Base-by-base conservation (phyloP, 2,113 vertebrate species). In the Hypomesus transpacificus region DNA sequence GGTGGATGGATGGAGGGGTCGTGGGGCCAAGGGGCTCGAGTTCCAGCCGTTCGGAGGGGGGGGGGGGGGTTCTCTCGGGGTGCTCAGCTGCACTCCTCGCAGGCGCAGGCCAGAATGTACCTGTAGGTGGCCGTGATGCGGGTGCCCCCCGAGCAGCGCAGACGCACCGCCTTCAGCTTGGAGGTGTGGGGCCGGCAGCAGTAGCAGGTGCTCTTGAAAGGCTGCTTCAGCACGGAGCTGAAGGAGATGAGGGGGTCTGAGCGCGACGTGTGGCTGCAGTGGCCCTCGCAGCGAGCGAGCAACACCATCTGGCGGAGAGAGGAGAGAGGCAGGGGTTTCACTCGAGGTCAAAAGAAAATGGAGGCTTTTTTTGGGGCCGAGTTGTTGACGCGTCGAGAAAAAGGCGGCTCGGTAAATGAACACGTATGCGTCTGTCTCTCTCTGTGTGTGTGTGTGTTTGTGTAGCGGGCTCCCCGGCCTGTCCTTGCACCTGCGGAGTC, bases 91-190 rank as follows among this genome's bases (percentile, higher is more conserved):
- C 97, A 98, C 83, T 97, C 95, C 86, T 97, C 95, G 0, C 96
- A 99, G 89, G 93, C 93, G 91, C 97, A 98, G 69, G 96, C 96
- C 1, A 98, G 93, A 90, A 99, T 99, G 91, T 99, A 99, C 80
- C 96, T 92, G 87, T 98, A 98, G 20, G 97, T 98, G 82, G 96
- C 96, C 0, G 96, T 99, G 73, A 98, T 95, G 74, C 96, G 89
- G 67, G 93, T 94, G 26, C 96, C 96, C 0, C 95, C 96, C 0
- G 93, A 87, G 76, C 96, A 98, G 50, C 95, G 94, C 86, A 99
- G 90, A 50, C 95, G 75, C 84, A 99, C 91, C 0, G 97, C 97
- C 88, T 99, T 98, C 91, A 98, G 92, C 83, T 98, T 99, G 87
- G 97, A 99, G 67, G 95, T 98, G 91, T 97, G 96, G 1, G 97